Evolutionary conservation across 1,140 invertebrate species (phyloP), one percentile per base, ranked within the genome.

Genomic region (Eubasilissa regina): DNA sequence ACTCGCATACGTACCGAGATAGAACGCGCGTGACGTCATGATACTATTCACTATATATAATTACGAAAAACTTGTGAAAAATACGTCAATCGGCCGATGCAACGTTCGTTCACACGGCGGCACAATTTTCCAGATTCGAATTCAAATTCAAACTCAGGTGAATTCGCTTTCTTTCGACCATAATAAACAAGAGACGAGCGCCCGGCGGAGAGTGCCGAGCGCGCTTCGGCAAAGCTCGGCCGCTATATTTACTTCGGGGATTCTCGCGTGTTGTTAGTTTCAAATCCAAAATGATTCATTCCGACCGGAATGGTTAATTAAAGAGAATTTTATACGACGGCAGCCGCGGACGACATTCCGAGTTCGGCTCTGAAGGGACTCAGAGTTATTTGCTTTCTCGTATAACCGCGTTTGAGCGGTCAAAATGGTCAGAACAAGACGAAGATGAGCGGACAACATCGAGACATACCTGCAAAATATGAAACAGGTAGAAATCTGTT

Each of bases 91-190:
- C 6, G 1, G 25, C n/a, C 25, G 25, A 35, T 35, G 25, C 25
- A 6, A 35, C 25, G 25, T 1, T 35, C 25, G 25, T 35, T 35
- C 25, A 35, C 25, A 35, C 6, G 25, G 66, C 47, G 66, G 66
- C 19, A 21, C 47, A 4, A 12, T 21, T 13, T 21, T 47, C 17
- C 45, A 51, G 13, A 51, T 25, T 51, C 66, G 47, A 70, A 21
- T 25, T 51, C 66, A 19, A 70, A 21, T 13, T 21, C 66, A 48
- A 70, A 70, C 66, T 70, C 66, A 70, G 66, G 66, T 70, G 66
- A 70, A 21, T 35, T 70, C 44, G 66, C 47, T 21, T 48, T 47
- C 15, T 35, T 35, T 35, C 45, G 47, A 9, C 15, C 17, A 17
- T 6, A 35, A 35, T 70, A 70, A 70, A 70, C 66, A 53, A 21